Evolutionary conservation across 2,113 vertebrate genomes (phyloP), one percentile per base, ranked within the genome.

Genomic region (Oostethus manadensis): DNA sequence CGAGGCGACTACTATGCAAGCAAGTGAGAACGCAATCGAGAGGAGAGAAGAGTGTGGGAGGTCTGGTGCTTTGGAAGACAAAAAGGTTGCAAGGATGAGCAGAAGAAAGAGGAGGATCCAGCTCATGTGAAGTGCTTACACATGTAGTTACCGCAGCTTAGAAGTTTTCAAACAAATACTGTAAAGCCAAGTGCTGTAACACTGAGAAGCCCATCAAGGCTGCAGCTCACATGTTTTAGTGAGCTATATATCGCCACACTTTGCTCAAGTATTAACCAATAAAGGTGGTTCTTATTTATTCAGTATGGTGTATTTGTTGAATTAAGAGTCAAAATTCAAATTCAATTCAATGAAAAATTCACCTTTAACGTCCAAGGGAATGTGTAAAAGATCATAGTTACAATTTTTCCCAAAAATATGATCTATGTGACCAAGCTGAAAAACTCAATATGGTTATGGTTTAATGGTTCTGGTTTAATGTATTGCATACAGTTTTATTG

Each of bases 71-170:
- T 60, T 67, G 33, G 43, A 71, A 79, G 71, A 78, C 68, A 80
- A 76, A 80, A 55, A 7, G 60, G 51, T 68, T 70, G 33, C 4
- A 55, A 75, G 63, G 70, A 66, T 76, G 58, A 76, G 70, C 66
- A 56, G 61, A 50, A 21, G 8, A 46, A 56, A 65, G 70, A 69
- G 50, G 50, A 70, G 59, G 68, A 63, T 20, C 15, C 55, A 54
- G 79, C 64, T 64, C 17, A 8, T 72, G 60, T 76, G 57, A 75
- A 78, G 75, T 75, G 79, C 74, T 77, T 58, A 48, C 64, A 66
- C 14, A 5, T 66, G 64, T 63, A 51, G 65, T 60, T 67, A 22
- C 46, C 58, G 57, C 22, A 51, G 56, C 55, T 17, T 40, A 43
- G 56, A 17, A 26, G 16, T 14, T 21, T 16, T 45, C 20, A 43